These are phyloP conservation scores for Drosophila pallidifrons DNA, from an alignment of 1,140 invertebrate genomes.

Conservation along the genomic window DNA sequence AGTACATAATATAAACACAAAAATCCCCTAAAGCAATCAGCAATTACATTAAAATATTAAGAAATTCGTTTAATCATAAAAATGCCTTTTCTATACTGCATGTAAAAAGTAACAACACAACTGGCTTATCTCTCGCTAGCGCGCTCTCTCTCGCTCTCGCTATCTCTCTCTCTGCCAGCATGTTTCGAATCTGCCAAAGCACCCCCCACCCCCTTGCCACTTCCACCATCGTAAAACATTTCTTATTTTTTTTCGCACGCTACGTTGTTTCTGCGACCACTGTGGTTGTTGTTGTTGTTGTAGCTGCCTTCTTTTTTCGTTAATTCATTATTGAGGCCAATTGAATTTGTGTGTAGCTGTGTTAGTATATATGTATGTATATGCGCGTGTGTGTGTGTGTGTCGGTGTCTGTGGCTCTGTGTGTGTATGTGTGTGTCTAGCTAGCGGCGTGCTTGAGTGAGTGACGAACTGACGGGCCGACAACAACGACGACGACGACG, in stretches of 20 bases:
- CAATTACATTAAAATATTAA: neutral
- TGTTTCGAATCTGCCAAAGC: conserved; percentile 6
- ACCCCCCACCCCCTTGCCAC: neutral
- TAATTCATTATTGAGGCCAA: conserved; percentile 83
- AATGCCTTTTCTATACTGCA: neutral
- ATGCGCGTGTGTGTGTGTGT: conserved; percentile 3
- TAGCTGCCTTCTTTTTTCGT: conserved; percentile 69
- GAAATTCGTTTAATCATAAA: neutral
- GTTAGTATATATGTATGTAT: conserved; percentile 15
- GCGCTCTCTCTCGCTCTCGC: conserved; percentile 14
- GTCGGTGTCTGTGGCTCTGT: neutral
- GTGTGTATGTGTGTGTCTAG: conserved; percentile 55
- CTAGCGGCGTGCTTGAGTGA: conserved; percentile 75
- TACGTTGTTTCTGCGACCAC: conserved; percentile 42
- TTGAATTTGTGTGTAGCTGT: conserved; percentile 74
- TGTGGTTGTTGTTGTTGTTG: conserved; percentile 45
- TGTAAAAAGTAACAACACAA: conserved; percentile 52
- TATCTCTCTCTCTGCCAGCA: conserved; percentile 8
- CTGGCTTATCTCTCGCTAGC: conserved; percentile 57
- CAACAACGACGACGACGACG: conserved; percentile 50
- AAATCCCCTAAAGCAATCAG: too few relatives aligned
- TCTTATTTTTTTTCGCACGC: conserved; percentile 69
- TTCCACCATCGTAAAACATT: conserved; percentile 1
- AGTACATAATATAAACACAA: conserved; percentile 1
- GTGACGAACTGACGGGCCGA: conserved; percentile 69